Conservation (phyloP, 2,113 vertebrate species). For the Sterna hirundo region DNA sequence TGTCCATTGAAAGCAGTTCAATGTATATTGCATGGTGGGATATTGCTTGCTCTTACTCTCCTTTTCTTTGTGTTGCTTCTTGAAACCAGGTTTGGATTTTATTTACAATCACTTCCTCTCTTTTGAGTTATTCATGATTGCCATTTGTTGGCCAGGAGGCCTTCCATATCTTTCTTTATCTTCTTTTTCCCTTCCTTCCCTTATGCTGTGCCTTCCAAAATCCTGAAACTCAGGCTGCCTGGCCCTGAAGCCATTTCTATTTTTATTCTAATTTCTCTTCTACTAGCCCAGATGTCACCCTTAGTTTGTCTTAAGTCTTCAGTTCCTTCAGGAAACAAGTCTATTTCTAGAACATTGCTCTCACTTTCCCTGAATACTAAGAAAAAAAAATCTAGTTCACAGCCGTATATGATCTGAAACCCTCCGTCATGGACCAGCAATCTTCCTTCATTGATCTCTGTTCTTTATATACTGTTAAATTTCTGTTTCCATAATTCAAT, state of each 20-base stretch:
- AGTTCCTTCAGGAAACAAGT: conserved; percentile 7
- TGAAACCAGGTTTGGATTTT: background rate
- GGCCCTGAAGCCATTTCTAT: conserved; percentile 16
- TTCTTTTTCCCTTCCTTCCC: background rate
- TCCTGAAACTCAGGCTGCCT: background rate
- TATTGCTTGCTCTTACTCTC: background rate
- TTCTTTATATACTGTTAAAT: background rate
- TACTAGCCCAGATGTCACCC: background rate
- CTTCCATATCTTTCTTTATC: background rate
- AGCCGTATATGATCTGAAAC: background rate
- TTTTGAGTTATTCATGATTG: background rate
- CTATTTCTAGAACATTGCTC: background rate
- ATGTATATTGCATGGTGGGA: background rate
- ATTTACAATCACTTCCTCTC: background rate
- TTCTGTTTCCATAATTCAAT: background rate
- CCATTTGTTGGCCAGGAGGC: background rate
- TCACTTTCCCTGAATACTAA: background rate
- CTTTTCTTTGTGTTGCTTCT: background rate
- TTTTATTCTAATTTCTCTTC: conserved; percentile 24
- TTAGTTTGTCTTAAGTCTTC: conserved; percentile 26
- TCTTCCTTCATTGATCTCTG: background rate
- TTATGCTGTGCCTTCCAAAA: background rate
- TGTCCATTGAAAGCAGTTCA: background rate
- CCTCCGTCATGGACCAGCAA: background rate
- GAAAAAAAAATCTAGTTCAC: background rate